These are phyloP conservation scores for Smittia aterrima DNA, from an alignment of 2,888 invertebrate species.

Conservation along the genomic window DNA sequence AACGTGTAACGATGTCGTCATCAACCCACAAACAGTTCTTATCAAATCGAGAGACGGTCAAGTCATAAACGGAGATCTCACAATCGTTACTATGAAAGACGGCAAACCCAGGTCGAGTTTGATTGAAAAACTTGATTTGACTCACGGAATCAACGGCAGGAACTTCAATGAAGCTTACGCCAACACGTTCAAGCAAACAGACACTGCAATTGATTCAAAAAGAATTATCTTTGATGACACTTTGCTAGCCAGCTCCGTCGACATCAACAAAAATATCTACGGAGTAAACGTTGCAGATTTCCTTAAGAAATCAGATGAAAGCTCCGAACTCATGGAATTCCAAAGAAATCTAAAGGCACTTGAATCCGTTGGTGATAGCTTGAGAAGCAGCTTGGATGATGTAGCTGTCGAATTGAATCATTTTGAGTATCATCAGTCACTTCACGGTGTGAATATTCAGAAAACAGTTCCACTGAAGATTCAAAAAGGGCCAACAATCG, in stretches of 20 bases:
- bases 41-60: slow-evolving; percentile 29
- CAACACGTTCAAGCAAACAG: background rate
- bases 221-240: slow-evolving; percentile 11
- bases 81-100: background rate
- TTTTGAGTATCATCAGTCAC: slow-evolving; percentile 32
- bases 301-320: background rate
- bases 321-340: slow-evolving; percentile 5
- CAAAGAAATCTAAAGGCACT: slow-evolving; percentile 10
- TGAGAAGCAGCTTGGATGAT: slow-evolving; percentile 16
- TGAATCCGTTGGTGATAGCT: background rate
- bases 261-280: slow-evolving; percentile 14
- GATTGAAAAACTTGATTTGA: background rate
- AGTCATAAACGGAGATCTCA: slow-evolving; percentile 34
- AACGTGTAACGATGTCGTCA: slow-evolving; percentile 9
- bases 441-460: slow-evolving; percentile 9
- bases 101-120: background rate
- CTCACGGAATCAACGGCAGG: slow-evolving; percentile 20
- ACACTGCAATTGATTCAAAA: slow-evolving; percentile 11
- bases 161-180: background rate
- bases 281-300: slow-evolving; percentile 10
- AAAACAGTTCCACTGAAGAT: slow-evolving; percentile 9
- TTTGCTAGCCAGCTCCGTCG: background rate
- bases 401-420: slow-evolving; percentile 24
- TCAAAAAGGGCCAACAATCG: background rate
- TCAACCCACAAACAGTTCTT: slow-evolving; percentile 15